Evolutionary conservation across 2,888 invertebrate genomes (phyloP), one percentile per base, ranked within the genome.

Genomic region (Orthonychiurus folsomi): DNA sequence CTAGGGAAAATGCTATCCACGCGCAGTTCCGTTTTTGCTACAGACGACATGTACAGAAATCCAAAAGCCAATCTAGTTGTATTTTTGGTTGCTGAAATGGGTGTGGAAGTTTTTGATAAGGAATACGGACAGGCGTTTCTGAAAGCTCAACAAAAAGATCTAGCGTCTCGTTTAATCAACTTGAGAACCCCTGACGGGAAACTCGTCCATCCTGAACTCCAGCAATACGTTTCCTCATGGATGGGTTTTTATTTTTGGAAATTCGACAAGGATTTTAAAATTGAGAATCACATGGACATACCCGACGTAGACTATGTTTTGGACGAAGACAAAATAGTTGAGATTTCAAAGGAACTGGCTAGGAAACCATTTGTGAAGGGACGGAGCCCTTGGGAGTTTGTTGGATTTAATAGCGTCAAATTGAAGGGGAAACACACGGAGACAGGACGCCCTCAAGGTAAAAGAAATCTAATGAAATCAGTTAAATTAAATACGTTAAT

Each of bases 61-160:
- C 68, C 70, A 15, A 60, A 64, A 2, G 67, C 69, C 67, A 67
- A 65, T 57, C 53, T 70, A 2, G 64, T 63, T 24, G 67, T 67
- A 2, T 70, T 68, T 67, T 26, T 69, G 1, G 65, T 66, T 1
- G 56, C 67, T 0, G 68, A 67, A n/a, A 66, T 65, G 23, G 63
- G 59, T 50, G 59, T 56, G 15, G 53, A 66, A 25, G 66, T 67
- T 47, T 20, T 55, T 15, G 12, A 56, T 2, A 67, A 63, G n/a
- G n/a, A n/a, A n/a, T n/a, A n/a, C n/a, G n/a, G n/a, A n/a, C n/a
- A n/a, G n/a, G n/a, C n/a, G n/a, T n/a, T n/a, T n/a, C n/a, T n/a
- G n/a, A n/a, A n/a, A n/a, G n/a, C n/a, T n/a, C n/a, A n/a, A n/a
- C n/a, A n/a, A n/a, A n/a, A n/a, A n/a, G n/a, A n/a, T n/a, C n/a